Base-by-base conservation (phyloP, 2,113 vertebrate genomes). In the Podarcis raffonei region DNA sequence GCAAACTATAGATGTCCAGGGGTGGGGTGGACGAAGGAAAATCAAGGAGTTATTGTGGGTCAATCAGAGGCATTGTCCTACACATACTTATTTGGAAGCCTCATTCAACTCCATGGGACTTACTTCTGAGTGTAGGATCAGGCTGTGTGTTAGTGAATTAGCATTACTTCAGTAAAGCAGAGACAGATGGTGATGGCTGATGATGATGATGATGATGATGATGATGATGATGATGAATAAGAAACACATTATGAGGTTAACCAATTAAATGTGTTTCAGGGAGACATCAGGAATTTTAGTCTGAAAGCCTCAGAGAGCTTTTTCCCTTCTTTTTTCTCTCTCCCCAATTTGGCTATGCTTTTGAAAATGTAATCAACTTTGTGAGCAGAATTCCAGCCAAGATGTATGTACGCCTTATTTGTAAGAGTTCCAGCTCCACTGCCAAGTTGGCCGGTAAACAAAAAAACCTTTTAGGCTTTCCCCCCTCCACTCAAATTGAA, bases 401-500 rank as follows among this genome's bases (percentile, higher is more conserved):
- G 91, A 93, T 89, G 66, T 85, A 92, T 80, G 37, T 86, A 92
- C 37, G 11, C 68, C 94, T 94, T 94, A 93, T 91, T 94, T 95
- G 93, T 22, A 90, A 27, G 82, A 94, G 89, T 18, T 39, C 88
- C 89, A 89, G 93, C 78, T 13, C 71, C 59, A 25, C 90, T 92
- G 87, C 89, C 92, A 95, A 71, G 11, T 88, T 93, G 76, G 87
- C 87, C 89, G 90, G 27, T 75, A 87, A 68, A 5, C 9, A 91
- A 81, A 78, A 62, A 92, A 89, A 18, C 0, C 2, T 66, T 75
- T 75, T 89, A 39, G 2, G 57, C 9, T 32, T 90, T 79, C 87
- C 89, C 72, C 8, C 1, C n/a, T 1, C 8, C 9, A 6, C 6
- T 35, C 85, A 92, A 89, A 91, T 62, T 93, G 85, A 90, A 90